Evolutionary conservation across 2,888 invertebrate genomes (phyloP), one percentile per base, ranked within the genome.

Genomic region (Aphidius colemani): DNA sequence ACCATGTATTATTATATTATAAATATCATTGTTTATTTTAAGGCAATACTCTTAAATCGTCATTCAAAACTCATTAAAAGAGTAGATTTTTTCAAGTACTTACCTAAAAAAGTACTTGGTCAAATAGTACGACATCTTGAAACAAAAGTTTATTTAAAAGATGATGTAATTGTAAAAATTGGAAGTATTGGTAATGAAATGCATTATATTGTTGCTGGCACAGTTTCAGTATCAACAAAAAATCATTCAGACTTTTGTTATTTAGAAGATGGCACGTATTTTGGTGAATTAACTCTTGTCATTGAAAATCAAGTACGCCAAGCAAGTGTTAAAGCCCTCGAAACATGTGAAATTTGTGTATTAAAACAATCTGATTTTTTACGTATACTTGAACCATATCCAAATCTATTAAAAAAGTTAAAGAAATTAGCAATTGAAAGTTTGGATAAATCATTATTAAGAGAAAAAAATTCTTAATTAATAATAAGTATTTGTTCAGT

Each of bases 251-350:
- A 85, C 72, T 83, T 83, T 69, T 84, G 84, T 63, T 85, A 85
- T 70, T 74, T 85, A 66, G 79, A 83, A 51, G 83, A 85, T 66
- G 85, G 83, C 7, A 77, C 79, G 4, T 78, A 83, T 69, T 85
- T 85, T 67, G 85, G 85, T 0, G 85, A 85, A 70, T 75, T 84
- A 46, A 78, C 83, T 0, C 66, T 85, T 50, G 73, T 85, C 8
- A 78, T 83, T 71, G 77, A 83, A 4, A 80, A 80, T 51, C 82
- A 83, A 66, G 75, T 75, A 7, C 74, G 83, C 11, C 73, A 79
- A 2, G 83, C 82, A 0, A 83, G 73, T 7, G 80, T 85, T 4
- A 68, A 83, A 2, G 85, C 85, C 0, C 74, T 83, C 10, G 84
- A 85, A 67, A 82, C 81, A 18, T 82, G 83, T 64, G 84, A 85